These are phyloP conservation scores for Azemiops feae DNA, from an alignment of 2,113 vertebrate genomes.

Conservation along the genomic window DNA sequence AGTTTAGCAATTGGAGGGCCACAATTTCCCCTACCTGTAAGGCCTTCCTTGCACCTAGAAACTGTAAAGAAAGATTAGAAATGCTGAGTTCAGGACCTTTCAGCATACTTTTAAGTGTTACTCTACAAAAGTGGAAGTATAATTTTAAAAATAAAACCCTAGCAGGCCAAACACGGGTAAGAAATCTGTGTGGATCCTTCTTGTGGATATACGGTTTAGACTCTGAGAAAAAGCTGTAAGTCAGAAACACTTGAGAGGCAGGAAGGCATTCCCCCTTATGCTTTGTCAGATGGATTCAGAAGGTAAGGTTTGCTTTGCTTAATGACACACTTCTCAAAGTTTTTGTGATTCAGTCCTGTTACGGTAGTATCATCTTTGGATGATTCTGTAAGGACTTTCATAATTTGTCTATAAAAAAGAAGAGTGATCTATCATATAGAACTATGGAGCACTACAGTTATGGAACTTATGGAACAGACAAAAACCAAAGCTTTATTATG, in stretches of 20 bases:
- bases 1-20: background rate
- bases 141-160: background rate
- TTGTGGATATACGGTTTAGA: background rate
- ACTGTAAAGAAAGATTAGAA: background rate
- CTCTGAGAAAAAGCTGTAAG: background rate
- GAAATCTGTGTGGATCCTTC: background rate
- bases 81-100: background rate
- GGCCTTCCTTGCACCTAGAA: background rate
- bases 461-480: background rate
- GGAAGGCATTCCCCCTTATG: background rate
- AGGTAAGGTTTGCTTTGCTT: conserved; percentile 28
- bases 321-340: conserved; percentile 36
- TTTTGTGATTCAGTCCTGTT: conserved; percentile 63
- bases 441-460: background rate
- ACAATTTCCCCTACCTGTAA: background rate
- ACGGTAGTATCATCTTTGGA: conserved; percentile 76
- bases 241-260: background rate
- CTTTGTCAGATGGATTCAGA: background rate
- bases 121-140: background rate
- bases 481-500: background rate
- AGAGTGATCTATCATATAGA: background rate
- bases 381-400: conserved; percentile 73
- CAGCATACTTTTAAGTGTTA: background rate
- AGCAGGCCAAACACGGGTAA: background rate
- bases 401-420: conserved; percentile 73